A percentile compares a stretch with the other conserved stretches of the same genome.
Evolutionary conservation across 2,113 vertebrate species (phyloP).

Genomic region (mouse (Mus musculus)): DNA sequence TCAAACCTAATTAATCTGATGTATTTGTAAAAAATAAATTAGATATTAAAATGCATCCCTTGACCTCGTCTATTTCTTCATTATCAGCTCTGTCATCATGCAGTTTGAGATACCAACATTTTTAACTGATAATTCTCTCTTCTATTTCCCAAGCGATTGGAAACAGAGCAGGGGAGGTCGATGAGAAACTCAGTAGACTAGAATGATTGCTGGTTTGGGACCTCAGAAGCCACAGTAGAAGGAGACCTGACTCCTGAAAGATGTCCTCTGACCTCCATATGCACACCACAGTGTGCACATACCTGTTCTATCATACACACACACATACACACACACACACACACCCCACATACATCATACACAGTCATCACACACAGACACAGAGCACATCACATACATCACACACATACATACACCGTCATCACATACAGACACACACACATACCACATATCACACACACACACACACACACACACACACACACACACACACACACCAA

Average conservation of each 20-base stretch:
- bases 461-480: not conserved
- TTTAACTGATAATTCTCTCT: not conserved
- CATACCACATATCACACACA: not conserved
- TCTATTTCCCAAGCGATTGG: not conserved
- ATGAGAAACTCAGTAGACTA: too few species aligned
- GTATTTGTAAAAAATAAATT: not conserved
- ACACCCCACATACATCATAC: too few species aligned
- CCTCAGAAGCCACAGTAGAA: not conserved
- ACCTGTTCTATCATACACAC: not conserved
- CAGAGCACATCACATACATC: not conserved
- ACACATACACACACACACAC: not conserved
- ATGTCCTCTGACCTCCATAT: not conserved
- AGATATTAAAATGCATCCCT: constrained; percentile 10
- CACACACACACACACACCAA: not conserved
- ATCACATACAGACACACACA: not conserved
- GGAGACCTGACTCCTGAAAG: not conserved
- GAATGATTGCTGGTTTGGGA: not conserved
- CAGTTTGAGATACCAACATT: not conserved
- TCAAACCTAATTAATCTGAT: not conserved
- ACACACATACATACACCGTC: not conserved
- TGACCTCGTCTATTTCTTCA: not conserved
- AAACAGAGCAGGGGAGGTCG: not conserved
- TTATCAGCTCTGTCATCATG: not conserved
- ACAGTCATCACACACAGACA: not conserved
- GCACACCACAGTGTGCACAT: not conserved